These are phyloP conservation scores for Baccha elongata DNA, from an alignment of 2,888 invertebrate species.

Conservation along the genomic window DNA sequence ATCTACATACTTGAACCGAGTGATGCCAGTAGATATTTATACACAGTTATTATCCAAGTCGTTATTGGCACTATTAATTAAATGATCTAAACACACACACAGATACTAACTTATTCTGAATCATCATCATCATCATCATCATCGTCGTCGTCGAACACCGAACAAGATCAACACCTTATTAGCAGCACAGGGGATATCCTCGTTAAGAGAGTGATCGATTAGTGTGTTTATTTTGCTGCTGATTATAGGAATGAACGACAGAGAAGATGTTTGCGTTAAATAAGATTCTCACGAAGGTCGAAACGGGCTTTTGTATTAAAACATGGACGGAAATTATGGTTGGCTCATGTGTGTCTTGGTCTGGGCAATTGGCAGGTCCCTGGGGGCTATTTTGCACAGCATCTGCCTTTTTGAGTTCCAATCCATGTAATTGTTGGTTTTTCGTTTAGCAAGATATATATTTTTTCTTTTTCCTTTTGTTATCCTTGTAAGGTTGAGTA, in stretches of 20 bases:
- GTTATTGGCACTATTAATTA: conserved; percentile 73
- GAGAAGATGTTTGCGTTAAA: conserved; percentile 6
- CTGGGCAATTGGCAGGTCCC: not conserved
- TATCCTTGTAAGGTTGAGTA: not conserved
- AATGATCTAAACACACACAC: conserved; percentile 27
- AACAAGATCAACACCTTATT: conserved; percentile 74
- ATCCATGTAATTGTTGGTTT: conserved; percentile 56
- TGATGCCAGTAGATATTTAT: conserved; percentile 31
- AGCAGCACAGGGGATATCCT: conserved; percentile 70
- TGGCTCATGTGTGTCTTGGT: not conserved
- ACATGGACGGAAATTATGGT: conserved; percentile 61
- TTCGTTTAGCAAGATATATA: not conserved
- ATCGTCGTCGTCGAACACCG: conserved; percentile 45
- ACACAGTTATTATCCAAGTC: conserved; percentile 63
- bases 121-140: conserved; percentile 34
- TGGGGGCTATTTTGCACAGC: conserved; percentile 45
- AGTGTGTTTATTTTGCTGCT: conserved; percentile 72
- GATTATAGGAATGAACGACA: conserved; percentile 57
- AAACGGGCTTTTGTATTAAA: conserved; percentile 1
- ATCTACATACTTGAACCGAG: too few relatives aligned
- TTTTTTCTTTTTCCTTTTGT: not conserved
- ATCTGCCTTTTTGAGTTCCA: conserved; percentile 47
- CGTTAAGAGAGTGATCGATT: conserved; percentile 73
- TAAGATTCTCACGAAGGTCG: conserved; percentile 57
- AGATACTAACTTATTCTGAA: conserved; percentile 16